Evolutionary conservation across 2,888 invertebrate species (phyloP).

Genomic region (Panopea generosa): DNA sequence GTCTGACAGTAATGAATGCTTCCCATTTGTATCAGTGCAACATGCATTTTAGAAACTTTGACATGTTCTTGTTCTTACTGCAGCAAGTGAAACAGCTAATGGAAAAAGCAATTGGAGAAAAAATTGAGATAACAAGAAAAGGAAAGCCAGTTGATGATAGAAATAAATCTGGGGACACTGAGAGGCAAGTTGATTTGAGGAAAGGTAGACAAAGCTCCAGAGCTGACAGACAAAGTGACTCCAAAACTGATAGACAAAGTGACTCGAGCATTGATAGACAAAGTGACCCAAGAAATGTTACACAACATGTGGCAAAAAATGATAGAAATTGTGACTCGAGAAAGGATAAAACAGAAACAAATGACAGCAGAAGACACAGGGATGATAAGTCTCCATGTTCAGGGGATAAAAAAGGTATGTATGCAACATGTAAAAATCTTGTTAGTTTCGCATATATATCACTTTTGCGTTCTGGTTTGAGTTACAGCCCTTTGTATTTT

Average conservation of each 20-base stretch:
- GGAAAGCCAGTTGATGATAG: not conserved
- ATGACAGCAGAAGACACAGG: not conserved
- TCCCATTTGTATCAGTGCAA: no score
- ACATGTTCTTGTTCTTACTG: conserved; percentile 1
- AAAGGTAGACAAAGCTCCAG: not conserved
- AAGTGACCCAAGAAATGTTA: no score
- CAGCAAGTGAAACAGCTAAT: conserved; percentile 58
- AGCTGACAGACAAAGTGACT: conserved; percentile 1
- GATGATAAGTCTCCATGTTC: not conserved
- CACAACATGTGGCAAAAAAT: not conserved
- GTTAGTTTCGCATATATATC: no score
- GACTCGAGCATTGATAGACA: no score
- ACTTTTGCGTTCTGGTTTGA: no score
- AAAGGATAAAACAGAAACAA: not conserved
- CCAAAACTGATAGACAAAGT: no score
- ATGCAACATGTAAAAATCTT: not conserved
- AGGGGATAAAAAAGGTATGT: conserved; percentile 7
- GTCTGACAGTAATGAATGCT: no score
- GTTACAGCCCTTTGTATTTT: no score
- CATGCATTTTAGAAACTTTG: no score
- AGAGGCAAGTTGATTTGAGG: not conserved
- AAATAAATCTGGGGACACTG: not conserved
- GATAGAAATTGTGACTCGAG: not conserved
- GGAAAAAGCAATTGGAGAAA: conserved; percentile 51
- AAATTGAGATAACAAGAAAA: conserved; percentile 41